Conservation (phyloP, 2,797 vertebrate genomes). For the Eulemur coronatus region DNA sequence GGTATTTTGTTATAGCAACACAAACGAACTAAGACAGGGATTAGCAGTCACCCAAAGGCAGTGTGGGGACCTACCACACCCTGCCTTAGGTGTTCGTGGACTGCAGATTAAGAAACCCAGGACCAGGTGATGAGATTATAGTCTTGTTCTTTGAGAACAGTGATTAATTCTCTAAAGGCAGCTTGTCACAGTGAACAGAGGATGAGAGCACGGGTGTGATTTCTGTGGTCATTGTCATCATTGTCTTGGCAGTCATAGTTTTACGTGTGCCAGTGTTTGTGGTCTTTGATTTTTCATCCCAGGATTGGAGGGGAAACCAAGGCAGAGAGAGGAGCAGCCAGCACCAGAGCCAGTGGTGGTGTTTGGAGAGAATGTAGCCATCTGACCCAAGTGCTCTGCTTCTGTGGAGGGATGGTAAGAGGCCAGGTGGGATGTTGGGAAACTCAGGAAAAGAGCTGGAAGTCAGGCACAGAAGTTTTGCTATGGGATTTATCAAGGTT, state of each 20-base stretch:
- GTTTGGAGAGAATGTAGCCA: neutral
- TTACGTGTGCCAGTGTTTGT: fast-evolving
- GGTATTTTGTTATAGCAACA: neutral
- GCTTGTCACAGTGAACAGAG: neutral
- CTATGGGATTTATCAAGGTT: slow-evolving; percentile 56
- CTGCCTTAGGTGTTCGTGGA: neutral
- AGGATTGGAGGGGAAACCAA: neutral
- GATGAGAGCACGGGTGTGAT: neutral
- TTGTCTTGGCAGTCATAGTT: neutral
- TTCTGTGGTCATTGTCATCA: neutral
- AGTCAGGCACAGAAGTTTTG: slow-evolving; percentile 58
- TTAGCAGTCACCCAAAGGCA: neutral
- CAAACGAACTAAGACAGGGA: neutral
- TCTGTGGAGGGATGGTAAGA: neutral
- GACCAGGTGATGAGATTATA: neutral
- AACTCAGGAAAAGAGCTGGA: slow-evolving; percentile 27
- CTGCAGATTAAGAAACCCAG: neutral
- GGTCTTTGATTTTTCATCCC: neutral
- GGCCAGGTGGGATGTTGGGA: neutral
- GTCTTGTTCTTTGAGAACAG: neutral
- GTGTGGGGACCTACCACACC: neutral
- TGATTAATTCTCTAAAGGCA: neutral
- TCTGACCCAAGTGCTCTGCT: neutral
- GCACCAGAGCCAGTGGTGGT: neutral
- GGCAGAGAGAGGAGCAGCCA: neutral